Evolutionary conservation across 2,113 vertebrate genomes (phyloP).

Genomic region (Sigmodon hispidus): DNA sequence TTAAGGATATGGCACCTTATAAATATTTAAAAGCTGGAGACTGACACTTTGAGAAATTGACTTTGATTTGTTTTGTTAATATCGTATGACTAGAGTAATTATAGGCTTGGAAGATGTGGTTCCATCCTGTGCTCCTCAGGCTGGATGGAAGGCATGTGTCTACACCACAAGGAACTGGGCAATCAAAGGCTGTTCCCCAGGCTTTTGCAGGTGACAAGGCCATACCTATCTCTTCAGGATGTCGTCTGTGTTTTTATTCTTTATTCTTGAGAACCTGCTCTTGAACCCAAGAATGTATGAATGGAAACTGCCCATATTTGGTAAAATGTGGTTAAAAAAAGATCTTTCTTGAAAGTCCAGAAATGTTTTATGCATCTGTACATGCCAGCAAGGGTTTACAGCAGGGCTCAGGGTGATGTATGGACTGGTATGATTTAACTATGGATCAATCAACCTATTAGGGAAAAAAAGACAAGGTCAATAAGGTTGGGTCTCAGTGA

Average conservation of each 20-base stretch:
- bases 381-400: slow-evolving; percentile 65
- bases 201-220: background rate
- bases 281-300: background rate
- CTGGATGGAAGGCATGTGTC: slow-evolving; percentile 35
- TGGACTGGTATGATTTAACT: slow-evolving; percentile 70
- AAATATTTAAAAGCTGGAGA: slow-evolving; percentile 85
- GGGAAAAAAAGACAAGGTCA: slow-evolving; percentile 75
- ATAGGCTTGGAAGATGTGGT: slow-evolving; percentile 69
- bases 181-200: background rate
- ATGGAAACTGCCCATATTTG: slow-evolving; percentile 16
- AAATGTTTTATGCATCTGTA: slow-evolving; percentile 24
- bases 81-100: slow-evolving; percentile 77
- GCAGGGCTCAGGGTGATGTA: slow-evolving; percentile 55
- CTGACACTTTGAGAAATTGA: slow-evolving; percentile 81
- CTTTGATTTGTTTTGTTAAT: slow-evolving; percentile 86
- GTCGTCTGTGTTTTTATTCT: background rate
- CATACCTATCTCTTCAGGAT: background rate
- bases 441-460: slow-evolving; percentile 78
- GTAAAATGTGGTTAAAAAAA: slow-evolving; percentile 38
- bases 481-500: slow-evolving; percentile 75
- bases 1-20: slow-evolving; percentile 82
- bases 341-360: slow-evolving; percentile 30
- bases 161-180: slow-evolving; percentile 50
- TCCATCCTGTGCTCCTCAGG: slow-evolving; percentile 62
- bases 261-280: background rate